These are phyloP conservation scores for Chymomyza procnemis DNA, from an alignment of 2,888 invertebrate genomes.

Conservation along the genomic window DNA sequence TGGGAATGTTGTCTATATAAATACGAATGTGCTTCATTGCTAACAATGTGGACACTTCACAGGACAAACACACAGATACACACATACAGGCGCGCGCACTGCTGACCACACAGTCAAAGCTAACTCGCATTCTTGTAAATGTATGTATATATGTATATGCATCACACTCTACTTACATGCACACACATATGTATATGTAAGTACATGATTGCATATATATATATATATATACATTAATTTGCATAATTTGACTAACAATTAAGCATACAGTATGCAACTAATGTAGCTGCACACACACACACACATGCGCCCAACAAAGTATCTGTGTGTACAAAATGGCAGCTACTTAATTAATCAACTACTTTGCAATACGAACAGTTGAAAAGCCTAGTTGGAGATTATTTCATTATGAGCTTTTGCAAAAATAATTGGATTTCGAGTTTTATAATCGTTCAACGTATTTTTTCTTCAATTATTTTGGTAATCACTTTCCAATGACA, in stretches of 20 bases:
- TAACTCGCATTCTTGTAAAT: neutral
- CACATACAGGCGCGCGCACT: constrained; percentile 7
- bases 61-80: constrained; percentile 15
- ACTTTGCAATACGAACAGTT: neutral
- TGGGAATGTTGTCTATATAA: constrained; percentile 31
- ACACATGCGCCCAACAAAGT: constrained; percentile 8
- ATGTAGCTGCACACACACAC: constrained; percentile 17
- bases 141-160: neutral
- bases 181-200: constrained; percentile 38
- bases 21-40: constrained; percentile 39
- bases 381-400: neutral
- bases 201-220: constrained; percentile 29
- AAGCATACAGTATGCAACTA: constrained; percentile 22
- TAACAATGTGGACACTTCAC: constrained; percentile 31
- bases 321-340: neutral
- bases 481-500: too few relatives aligned
- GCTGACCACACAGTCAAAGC: neutral
- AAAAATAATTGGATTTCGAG: too few relatives aligned
- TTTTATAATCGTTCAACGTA: too few relatives aligned
- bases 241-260: constrained; percentile 67
- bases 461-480: too few relatives aligned
- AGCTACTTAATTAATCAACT: neutral
- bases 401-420: too few relatives aligned
- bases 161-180: neutral
- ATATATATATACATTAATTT: constrained; percentile 49